Percentiles rank a stretch among this genome's conserved stretches.
Conservation (phyloP, 2,888 invertebrate genomes). For the Synanthedon myopaeformis region DNA sequence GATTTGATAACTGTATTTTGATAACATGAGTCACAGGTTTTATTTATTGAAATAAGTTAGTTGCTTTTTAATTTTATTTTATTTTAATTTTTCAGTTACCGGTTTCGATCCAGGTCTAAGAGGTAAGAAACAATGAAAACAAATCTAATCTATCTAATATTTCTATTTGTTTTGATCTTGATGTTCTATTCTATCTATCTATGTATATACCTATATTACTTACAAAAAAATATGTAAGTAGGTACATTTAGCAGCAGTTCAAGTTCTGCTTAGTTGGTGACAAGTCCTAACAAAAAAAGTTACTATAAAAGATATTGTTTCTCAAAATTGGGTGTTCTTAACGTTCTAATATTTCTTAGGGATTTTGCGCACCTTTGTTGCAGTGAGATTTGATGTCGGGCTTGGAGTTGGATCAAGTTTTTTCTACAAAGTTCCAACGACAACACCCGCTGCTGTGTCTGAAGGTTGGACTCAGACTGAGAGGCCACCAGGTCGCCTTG, state of each 20-base stretch:
- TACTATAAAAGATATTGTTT: neutral
- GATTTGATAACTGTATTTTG: no score
- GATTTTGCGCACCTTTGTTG: neutral
- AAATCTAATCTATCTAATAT: no score
- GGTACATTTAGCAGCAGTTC: neutral
- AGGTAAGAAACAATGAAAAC: no score
- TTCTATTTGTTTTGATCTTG: no score
- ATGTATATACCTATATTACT: neutral
- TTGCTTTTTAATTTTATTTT: no score
- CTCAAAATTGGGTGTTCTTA: no score
- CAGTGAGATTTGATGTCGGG: slow-evolving; percentile 17
- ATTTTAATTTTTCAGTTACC: no score
- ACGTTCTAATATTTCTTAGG: no score
- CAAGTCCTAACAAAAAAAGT: neutral
- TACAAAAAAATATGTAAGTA: neutral
- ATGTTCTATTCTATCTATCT: neutral
- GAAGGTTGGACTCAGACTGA: slow-evolving; percentile 18
- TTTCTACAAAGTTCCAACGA: slow-evolving; percentile 27
- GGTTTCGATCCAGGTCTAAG: no score
- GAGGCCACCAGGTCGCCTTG: slow-evolving; percentile 14
- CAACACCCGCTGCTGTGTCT: slow-evolving; percentile 13
- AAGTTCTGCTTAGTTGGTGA: no score
- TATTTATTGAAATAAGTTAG: no score
- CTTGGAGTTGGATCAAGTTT: slow-evolving; percentile 6
- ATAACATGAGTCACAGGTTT: no score